Evolutionary conservation across 2,888 invertebrate species (phyloP).

Genomic region (Branchipolynoe longqiensis): DNA sequence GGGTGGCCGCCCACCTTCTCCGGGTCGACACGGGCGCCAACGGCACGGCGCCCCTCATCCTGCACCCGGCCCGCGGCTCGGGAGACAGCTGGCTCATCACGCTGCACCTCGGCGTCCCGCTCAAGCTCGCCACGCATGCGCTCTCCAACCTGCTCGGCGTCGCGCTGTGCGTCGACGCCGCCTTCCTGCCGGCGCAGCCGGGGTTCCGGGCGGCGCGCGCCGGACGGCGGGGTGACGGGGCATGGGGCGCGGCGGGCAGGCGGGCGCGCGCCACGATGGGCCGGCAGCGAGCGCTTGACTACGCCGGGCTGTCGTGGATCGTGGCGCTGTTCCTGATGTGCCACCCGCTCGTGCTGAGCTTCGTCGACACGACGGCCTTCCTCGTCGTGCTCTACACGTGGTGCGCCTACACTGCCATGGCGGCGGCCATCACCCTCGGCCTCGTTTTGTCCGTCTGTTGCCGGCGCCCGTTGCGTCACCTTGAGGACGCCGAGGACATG

Average conservation of each 20-base stretch:
- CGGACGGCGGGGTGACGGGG: constrained; percentile 39
- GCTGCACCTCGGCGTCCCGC: constrained; percentile 51
- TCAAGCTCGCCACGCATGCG: constrained; percentile 52
- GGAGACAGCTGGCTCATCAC: constrained; percentile 53
- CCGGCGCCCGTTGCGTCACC: neutral
- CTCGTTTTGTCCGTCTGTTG: constrained; percentile 26
- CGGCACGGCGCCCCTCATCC: constrained; percentile 18
- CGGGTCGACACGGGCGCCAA: constrained; percentile 13
- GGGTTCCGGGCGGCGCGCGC: constrained; percentile 12
- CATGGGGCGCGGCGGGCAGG: neutral
- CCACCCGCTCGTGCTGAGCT: constrained; percentile 55
- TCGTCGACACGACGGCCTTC: constrained; percentile 42
- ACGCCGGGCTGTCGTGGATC: constrained; percentile 50
- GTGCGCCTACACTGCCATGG: constrained; percentile 13
- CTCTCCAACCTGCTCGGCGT: constrained; percentile 41
- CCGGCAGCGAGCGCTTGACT: constrained; percentile 27
- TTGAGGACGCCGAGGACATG: constrained; percentile 40
- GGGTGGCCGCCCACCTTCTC: constrained; percentile 11
- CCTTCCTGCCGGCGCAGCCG: constrained; percentile 18
- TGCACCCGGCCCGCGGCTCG: constrained; percentile 16
- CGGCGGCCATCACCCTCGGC: neutral
- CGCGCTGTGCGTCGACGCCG: constrained; percentile 46
- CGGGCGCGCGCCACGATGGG: constrained; percentile 17
- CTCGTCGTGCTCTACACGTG: constrained; percentile 56
- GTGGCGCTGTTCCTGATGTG: constrained; percentile 55